phyloP scores from a whole-genome alignment of 2,113 vertebrate species.

The Notothenia rossii region DNA sequence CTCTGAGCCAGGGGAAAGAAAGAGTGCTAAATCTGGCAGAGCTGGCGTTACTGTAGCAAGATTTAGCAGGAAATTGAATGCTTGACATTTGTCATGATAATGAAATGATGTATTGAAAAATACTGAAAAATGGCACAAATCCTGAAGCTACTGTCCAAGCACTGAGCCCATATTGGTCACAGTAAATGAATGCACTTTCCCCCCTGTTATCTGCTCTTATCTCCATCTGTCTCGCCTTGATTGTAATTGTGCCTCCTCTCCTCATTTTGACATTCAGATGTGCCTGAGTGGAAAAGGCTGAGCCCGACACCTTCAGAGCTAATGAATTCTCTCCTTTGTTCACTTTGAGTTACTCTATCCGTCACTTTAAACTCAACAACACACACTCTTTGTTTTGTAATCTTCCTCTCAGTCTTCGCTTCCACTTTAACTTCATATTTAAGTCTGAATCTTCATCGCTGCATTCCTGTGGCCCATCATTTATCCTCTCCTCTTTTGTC shows the following conservation, averaged over 20 bases:
- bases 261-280: constrained; percentile 57
- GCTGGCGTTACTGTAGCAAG: no score
- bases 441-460: not conserved
- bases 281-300: constrained; percentile 53
- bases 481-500: constrained; percentile 6
- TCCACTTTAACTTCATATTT: constrained; percentile 19
- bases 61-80: constrained; percentile 13
- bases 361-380: constrained; percentile 1
- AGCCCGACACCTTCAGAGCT: constrained; percentile 39
- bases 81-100: constrained; percentile 28
- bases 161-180: constrained; percentile 16
- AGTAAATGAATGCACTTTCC: constrained; percentile 25
- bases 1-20: no score
- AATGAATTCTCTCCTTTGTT: constrained; percentile 46
- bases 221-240: constrained; percentile 7
- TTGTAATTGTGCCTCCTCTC: constrained; percentile 32
- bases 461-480: not conserved
- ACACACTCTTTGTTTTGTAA: constrained; percentile 8
- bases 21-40: no score
- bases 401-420: constrained; percentile 9
- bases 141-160: not conserved
- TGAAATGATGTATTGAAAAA: constrained; percentile 18
- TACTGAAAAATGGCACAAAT: constrained; percentile 11
- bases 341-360: not conserved
- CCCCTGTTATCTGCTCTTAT: constrained; percentile 14